phyloP scores from a whole-genome alignment of 2,797 vertebrate genomes.

The Pseudocheirus occidentalis region DNA sequence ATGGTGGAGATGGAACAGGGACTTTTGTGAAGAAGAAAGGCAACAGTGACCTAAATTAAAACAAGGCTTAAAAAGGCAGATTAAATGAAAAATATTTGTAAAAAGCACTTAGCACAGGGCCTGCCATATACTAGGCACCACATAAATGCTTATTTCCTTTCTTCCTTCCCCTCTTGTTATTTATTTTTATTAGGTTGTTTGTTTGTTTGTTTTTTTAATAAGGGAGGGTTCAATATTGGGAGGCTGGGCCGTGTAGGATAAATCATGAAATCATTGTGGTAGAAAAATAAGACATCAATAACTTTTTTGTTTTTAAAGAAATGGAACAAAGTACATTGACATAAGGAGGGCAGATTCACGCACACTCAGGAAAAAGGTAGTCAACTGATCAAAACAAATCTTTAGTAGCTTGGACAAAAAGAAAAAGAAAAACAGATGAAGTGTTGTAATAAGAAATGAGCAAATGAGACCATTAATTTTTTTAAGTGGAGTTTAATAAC shows the following conservation, averaged over 20 bases:
- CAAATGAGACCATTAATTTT: no score
- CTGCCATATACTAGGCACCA: neutral
- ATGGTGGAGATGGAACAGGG: neutral
- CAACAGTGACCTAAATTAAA: neutral
- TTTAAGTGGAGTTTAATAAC: no score
- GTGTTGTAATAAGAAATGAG: no score
- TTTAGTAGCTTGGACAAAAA: slow-evolving; percentile 16
- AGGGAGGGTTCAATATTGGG: neutral
- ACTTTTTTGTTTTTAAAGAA: slow-evolving; percentile 3
- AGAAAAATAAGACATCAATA: slow-evolving; percentile 41
- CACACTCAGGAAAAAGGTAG: neutral
- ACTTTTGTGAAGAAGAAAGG: neutral
- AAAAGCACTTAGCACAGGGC: neutral
- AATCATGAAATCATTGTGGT: neutral
- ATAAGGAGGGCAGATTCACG: neutral
- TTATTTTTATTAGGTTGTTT: neutral
- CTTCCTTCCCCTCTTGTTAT: neutral
- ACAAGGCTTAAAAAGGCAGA: neutral
- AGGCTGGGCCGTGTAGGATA: neutral
- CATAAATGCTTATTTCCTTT: neutral
- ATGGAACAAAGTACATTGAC: neutral
- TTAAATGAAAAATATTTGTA: neutral
- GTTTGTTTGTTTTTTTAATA: neutral
- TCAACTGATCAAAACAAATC: slow-evolving; percentile 15
- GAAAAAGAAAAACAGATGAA: slow-evolving; percentile 23